phyloP scores from a whole-genome alignment of 2,113 vertebrate species.

The Acanthisitta chloris region DNA sequence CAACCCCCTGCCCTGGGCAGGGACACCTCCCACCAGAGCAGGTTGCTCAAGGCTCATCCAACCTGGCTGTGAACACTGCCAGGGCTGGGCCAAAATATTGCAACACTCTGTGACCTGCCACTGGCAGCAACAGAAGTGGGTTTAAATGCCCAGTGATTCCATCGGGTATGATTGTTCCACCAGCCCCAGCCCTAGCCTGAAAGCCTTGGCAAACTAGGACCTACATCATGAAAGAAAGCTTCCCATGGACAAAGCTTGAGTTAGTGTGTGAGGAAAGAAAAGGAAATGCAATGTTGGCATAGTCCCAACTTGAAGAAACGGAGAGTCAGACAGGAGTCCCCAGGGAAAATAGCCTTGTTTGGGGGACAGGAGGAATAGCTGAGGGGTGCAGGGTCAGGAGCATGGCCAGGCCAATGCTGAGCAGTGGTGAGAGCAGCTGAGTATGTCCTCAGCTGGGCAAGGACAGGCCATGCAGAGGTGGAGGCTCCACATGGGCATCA shows the following conservation, averaged over 20 bases:
- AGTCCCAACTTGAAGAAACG: neutral
- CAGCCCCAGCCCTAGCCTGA: neutral
- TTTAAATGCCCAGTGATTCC: neutral
- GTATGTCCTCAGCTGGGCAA: rapidly evolving
- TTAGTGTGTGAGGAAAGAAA: neutral
- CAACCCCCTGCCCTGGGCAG: too few relatives aligned
- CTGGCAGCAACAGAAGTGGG: neutral
- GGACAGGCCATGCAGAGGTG: rapidly evolving
- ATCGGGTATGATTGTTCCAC: neutral
- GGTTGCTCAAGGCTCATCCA: too few relatives aligned
- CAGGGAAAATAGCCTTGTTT: neutral
- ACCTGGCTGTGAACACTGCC: too few relatives aligned
- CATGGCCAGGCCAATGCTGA: neutral
- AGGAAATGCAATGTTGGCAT: neutral
- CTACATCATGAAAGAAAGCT: neutral
- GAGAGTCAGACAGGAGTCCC: neutral
- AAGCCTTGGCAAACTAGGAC: neutral
- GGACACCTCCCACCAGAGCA: too few relatives aligned
- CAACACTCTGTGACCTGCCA: neutral
- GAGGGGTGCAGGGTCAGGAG: neutral
- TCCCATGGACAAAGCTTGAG: neutral
- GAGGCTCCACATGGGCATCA: rapidly evolving
- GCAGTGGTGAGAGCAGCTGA: neutral
- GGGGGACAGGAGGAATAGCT: neutral
- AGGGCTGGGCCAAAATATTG: too few relatives aligned